These are phyloP conservation scores for Mycogona germanica DNA, from an alignment of 2,888 invertebrate species.

Conservation along the genomic window DNA sequence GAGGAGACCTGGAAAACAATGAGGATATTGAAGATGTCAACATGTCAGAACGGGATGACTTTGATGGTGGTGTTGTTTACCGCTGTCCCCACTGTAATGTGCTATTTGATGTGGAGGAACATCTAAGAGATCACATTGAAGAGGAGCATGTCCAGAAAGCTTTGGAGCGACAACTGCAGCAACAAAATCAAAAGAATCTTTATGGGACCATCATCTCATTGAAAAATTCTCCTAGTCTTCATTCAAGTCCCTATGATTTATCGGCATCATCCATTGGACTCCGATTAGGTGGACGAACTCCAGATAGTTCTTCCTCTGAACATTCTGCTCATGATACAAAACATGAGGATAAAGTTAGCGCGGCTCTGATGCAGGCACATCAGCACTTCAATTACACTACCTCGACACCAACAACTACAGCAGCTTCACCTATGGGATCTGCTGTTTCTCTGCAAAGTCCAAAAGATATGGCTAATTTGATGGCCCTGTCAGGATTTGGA, in stretches of 20 bases:
- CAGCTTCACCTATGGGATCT: background rate
- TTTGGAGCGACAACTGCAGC: conserved; percentile 26
- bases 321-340: conserved; percentile 80
- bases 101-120: conserved; percentile 42
- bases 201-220: conserved; percentile 8
- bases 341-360: conserved; percentile 63
- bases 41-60: conserved; percentile 15
- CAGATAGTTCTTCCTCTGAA: conserved; percentile 51
- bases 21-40: conserved; percentile 16
- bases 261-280: conserved; percentile 4
- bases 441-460: conserved; percentile 18
- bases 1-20: conserved; percentile 6
- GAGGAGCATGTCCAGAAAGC: conserved; percentile 28
- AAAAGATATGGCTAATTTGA: conserved; percentile 18
- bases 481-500: conserved; percentile 16
- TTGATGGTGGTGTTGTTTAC: conserved; percentile 25
- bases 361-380: background rate
- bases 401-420: background rate
- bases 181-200: conserved; percentile 20
- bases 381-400: conserved; percentile 8
- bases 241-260: conserved; percentile 13
- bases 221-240: conserved; percentile 4
- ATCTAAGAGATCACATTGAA: conserved; percentile 42
- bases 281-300: conserved; percentile 3
- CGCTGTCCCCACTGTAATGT: conserved; percentile 29